Base-by-base conservation (phyloP, 2,113 vertebrate genomes). In the Tragulus kanchil region DNA sequence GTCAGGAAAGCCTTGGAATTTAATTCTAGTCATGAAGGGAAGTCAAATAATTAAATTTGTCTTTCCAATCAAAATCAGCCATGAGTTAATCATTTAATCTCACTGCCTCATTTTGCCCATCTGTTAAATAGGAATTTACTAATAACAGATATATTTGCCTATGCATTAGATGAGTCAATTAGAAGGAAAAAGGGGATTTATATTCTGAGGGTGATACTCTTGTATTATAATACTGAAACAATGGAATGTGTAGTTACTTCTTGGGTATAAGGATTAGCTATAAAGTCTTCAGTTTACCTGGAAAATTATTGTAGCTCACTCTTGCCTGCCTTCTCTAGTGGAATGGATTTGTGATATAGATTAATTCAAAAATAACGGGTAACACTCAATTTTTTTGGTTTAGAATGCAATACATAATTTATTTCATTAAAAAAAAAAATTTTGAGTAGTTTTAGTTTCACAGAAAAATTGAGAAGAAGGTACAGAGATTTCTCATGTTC, bases 51-150 rank as follows among this genome's bases (percentile, higher is more conserved):
- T 93, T 93, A 94, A 93, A 79, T 96, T 96, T 96, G 85, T 85
- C 89, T 96, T 92, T 97, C 90, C 89, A 95, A 96, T 97, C 95
- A 95, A 96, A 79, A 91, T 90, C 96, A 97, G 96, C 95, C 86
- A 90, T 62, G n/a, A 84, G 48, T 92, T 97, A 85, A 89, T 98
- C 92, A 89, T 97, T 96, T 97, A 94, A 62, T 98, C 94, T 92
- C 71, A 23, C 67, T 97, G 85, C 92, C 95, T 98, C 52, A 48
- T 95, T 97, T 98, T 98, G 86, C 65, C 93, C 93, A 95, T 97
- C 96, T 98, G 94, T 95, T 97, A 96, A 97, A 97, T 97, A 97
- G 97, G 95, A 96, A 82, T 95, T 96, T 95, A 93, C 65, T 16
- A 65, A 90, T 90, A 96, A 86, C 58, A 90, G 84, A 88, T 94